Conservation (phyloP, 2,888 invertebrate species). For the Cyclophora albipunctata region DNA sequence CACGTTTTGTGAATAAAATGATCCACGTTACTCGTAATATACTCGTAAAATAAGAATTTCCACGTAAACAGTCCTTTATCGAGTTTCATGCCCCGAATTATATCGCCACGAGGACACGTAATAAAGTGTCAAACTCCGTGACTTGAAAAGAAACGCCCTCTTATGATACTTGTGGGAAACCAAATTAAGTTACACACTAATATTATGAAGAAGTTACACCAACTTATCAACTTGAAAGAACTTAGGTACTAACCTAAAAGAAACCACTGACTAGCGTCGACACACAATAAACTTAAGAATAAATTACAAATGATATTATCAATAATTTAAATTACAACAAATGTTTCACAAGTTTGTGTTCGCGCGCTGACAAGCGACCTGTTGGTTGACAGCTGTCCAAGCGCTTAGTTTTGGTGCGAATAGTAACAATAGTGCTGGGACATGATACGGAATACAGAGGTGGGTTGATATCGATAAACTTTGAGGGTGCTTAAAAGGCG, state of each 20-base stretch:
- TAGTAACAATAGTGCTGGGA: slow-evolving; percentile 30
- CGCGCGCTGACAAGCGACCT: slow-evolving; percentile 1
- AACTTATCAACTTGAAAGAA: slow-evolving; percentile 30
- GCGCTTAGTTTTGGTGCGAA: slow-evolving; percentile 20
- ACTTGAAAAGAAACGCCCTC: slow-evolving; percentile 53
- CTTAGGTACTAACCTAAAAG: slow-evolving; percentile 51
- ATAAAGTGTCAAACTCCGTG: slow-evolving; percentile 43
- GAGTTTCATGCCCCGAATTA: slow-evolving; percentile 28
- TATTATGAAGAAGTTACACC: slow-evolving; percentile 36
- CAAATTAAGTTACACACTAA: slow-evolving; percentile 44
- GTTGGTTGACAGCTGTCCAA: slow-evolving; percentile 2
- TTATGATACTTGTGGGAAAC: slow-evolving; percentile 38
- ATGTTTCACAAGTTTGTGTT: slow-evolving; percentile 3
- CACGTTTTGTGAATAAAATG: neutral
- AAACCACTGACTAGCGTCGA: slow-evolving; percentile 68
- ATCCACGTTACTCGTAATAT: neutral
- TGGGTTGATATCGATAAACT: slow-evolving; percentile 49
- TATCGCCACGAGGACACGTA: slow-evolving; percentile 32
- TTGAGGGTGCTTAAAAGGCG: slow-evolving; percentile 52
- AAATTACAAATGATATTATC: slow-evolving; percentile 38
- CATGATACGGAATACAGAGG: slow-evolving; percentile 22
- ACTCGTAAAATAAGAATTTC: neutral
- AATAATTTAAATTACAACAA: slow-evolving; percentile 17
- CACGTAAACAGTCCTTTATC: slow-evolving; percentile 9
- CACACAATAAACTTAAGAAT: slow-evolving; percentile 22